These are phyloP conservation scores for Daubentonia madagascariensis DNA, from an alignment of 2,113 vertebrate genomes.

Conservation along the genomic window DNA sequence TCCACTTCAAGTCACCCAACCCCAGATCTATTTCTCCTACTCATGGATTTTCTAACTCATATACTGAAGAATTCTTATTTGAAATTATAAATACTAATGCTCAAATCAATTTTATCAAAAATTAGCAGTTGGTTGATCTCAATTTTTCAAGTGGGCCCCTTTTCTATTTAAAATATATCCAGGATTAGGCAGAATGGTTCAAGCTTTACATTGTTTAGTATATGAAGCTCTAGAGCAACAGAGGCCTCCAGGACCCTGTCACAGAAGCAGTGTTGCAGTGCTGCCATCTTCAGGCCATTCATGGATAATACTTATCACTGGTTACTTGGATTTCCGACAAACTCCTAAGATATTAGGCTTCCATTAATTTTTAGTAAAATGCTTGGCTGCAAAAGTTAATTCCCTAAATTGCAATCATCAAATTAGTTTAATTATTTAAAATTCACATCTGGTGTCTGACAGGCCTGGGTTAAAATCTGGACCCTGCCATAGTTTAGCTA, in stretches of 20 bases:
- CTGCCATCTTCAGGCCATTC: conserved; percentile 78
- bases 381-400: conserved; percentile 4
- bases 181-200: background rate
- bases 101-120: conserved; percentile 29
- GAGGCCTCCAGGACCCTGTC: background rate
- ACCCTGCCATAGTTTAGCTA: background rate
- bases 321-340: background rate
- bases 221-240: background rate
- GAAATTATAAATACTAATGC: conserved; percentile 44
- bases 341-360: background rate
- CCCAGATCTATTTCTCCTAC: background rate
- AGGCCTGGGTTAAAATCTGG: background rate
- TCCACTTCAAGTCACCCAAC: conserved; percentile 4
- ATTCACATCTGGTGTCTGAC: background rate
- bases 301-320: background rate
- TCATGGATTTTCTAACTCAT: background rate
- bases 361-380: conserved; percentile 25
- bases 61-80: background rate
- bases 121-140: background rate
- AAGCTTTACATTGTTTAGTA: background rate
- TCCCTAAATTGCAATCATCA: background rate
- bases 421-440: background rate
- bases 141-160: background rate
- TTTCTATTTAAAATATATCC: conserved; percentile 3
- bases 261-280: background rate